Conservation (phyloP, 2,797 vertebrate genomes). For the Microctenopoma steveboyesi region DNA sequence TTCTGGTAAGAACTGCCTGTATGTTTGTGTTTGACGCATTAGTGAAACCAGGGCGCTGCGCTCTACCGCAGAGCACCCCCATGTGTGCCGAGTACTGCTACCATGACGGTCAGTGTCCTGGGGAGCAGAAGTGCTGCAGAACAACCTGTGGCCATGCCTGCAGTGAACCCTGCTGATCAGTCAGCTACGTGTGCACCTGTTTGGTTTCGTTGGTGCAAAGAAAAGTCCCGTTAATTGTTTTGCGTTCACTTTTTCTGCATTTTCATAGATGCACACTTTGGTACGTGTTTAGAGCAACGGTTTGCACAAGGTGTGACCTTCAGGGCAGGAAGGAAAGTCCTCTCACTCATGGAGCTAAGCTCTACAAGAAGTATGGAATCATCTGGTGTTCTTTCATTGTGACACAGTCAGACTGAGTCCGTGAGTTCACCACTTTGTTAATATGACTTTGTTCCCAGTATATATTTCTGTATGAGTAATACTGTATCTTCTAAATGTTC, state of each 20-base stretch:
- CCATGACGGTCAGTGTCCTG: conserved; percentile 82
- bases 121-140: conserved; percentile 81
- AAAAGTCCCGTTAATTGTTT: not conserved
- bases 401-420: not conserved
- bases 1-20: not conserved
- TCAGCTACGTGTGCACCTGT: not conserved
- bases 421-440: conserved; percentile 6
- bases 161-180: conserved; percentile 75
- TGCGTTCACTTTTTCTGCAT: not conserved
- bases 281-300: not conserved
- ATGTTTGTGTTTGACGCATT: conserved; percentile 27
- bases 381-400: not conserved
- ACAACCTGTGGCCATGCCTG: conserved; percentile 82
- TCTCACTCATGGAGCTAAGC: too few relatives aligned
- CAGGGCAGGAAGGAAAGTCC: not conserved
- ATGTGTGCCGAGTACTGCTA: conserved; percentile 82
- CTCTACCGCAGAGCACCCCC: conserved; percentile 63
- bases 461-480: not conserved
- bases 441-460: not conserved
- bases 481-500: not conserved
- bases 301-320: conserved; percentile 34
- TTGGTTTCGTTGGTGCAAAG: not conserved
- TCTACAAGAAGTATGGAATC: not conserved
- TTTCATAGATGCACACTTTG: not conserved
- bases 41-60: conserved; percentile 82